Conservation (phyloP, 2,113 vertebrate species). For the Macrotus californicus region DNA sequence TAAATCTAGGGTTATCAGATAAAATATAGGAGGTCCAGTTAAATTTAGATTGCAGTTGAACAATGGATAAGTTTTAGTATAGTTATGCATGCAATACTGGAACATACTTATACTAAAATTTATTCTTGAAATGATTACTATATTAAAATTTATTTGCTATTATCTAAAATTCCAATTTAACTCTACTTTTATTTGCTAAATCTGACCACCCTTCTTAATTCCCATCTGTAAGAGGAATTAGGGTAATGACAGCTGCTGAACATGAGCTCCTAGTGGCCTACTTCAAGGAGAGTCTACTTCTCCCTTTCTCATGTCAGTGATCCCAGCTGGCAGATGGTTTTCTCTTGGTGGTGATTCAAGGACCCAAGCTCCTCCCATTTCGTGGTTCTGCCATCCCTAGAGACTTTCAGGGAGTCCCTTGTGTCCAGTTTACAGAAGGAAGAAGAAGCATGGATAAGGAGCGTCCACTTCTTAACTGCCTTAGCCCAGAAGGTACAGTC, state of each 20-base stretch:
- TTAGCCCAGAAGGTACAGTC: background rate
- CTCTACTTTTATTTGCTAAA: background rate
- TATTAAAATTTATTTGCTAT: background rate
- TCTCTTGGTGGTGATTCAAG: background rate
- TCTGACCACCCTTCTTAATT: background rate
- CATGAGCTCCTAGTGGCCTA: background rate
- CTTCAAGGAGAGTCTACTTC: background rate
- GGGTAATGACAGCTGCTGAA: background rate
- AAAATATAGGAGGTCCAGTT: background rate
- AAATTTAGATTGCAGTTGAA: background rate
- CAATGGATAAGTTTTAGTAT: background rate
- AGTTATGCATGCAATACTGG: background rate
- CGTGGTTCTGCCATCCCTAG: background rate
- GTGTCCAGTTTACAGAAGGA: background rate
- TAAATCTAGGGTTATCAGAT: background rate
- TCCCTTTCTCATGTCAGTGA: background rate
- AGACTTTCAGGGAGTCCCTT: background rate
- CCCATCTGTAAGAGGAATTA: background rate
- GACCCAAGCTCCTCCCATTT: background rate
- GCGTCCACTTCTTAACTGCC: background rate
- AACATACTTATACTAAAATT: background rate
- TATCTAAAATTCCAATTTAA: constrained; percentile 19
- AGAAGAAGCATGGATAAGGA: background rate
- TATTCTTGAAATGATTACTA: background rate
- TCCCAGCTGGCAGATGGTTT: background rate